phyloP scores from a whole-genome alignment of 2,797 vertebrate species.

The Spinus pinus region DNA sequence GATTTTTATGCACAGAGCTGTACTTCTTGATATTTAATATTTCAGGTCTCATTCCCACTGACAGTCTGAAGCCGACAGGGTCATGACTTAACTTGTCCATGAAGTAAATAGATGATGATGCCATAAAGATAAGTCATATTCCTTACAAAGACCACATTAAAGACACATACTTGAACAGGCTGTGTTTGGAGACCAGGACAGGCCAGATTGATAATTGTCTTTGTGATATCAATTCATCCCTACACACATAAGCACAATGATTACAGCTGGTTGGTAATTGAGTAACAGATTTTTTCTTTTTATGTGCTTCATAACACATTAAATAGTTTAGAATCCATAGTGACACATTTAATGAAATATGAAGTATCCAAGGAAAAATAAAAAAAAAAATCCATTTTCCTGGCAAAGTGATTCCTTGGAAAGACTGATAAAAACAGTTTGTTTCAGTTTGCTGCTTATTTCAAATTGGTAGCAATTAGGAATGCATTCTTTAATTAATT shows the following conservation, averaged over 20 bases:
- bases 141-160: slow-evolving; percentile 41
- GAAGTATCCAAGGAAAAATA: background rate
- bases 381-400: background rate
- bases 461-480: background rate
- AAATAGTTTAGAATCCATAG: background rate
- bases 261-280: background rate
- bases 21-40: slow-evolving; percentile 45
- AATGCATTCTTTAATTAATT: background rate
- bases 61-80: slow-evolving; percentile 3
- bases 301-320: background rate
- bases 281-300: background rate
- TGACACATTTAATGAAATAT: background rate
- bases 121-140: slow-evolving; percentile 47
- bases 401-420: background rate
- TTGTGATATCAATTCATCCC: background rate
- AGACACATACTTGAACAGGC: background rate
- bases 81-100: slow-evolving; percentile 36
- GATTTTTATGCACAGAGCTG: background rate
- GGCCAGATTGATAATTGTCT: background rate
- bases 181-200: background rate
- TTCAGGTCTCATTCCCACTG: slow-evolving; percentile 20
- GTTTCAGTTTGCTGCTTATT: background rate
- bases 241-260: background rate
- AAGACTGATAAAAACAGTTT: background rate
- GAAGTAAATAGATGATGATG: slow-evolving; percentile 10